These are phyloP conservation scores for Samia ricini DNA, from an alignment of 1,140 invertebrate genomes.

Conservation along the genomic window DNA sequence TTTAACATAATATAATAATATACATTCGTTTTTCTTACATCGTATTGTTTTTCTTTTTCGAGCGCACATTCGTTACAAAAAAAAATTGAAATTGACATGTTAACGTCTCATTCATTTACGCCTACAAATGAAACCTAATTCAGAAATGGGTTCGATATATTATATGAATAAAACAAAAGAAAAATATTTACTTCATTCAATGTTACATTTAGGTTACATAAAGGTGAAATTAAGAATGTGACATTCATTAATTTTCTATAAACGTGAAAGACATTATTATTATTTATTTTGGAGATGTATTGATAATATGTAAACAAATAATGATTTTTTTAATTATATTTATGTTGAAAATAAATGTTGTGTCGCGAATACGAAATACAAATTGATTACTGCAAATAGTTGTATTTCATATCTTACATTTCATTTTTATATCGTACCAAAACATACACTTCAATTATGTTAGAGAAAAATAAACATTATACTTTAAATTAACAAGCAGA, in stretches of 20 bases:
- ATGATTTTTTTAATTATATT: too few relatives aligned
- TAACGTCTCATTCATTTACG: neutral
- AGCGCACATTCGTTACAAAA: neutral
- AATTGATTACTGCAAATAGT: too few relatives aligned
- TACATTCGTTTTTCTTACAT: too few relatives aligned
- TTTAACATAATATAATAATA: too few relatives aligned
- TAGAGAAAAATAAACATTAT: too few relatives aligned
- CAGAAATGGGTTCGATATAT: neutral
- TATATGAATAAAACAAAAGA: neutral
- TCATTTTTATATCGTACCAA: too few relatives aligned
- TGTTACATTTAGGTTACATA: neutral
- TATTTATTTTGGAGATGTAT: neutral
- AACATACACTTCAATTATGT: too few relatives aligned
- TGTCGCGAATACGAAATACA: too few relatives aligned
- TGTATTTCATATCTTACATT: too few relatives aligned
- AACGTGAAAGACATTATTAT: neutral
- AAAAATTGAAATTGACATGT: neutral
- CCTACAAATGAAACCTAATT: neutral
- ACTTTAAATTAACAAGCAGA: too few relatives aligned
- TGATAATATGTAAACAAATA: neutral
- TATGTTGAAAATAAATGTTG: too few relatives aligned
- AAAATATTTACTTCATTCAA: neutral
- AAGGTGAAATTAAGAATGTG: neutral
- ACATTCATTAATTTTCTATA: neutral
- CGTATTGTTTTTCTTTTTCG: neutral